A percentile compares a stretch with the other conserved stretches of the same genome.
These are phyloP conservation scores for Potamarius usumacintae DNA, from an alignment of 2,113 vertebrate genomes.

Conservation along the genomic window DNA sequence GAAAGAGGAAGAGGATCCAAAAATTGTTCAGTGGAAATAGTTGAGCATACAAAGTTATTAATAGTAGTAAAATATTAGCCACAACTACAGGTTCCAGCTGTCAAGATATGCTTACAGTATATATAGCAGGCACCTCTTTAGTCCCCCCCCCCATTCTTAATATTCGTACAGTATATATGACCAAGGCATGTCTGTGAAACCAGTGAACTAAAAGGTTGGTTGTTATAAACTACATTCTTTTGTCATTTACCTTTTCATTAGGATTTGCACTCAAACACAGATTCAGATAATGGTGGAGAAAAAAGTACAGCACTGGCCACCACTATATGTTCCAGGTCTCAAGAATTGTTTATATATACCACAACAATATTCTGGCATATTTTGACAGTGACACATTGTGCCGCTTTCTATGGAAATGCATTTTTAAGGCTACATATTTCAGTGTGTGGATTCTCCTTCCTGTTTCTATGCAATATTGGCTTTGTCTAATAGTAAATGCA, in stretches of 20 bases:
- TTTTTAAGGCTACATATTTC: neutral
- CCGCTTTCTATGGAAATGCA: neutral
- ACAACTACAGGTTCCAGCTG: neutral
- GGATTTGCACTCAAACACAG: neutral
- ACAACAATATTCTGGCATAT: slow-evolving; percentile 4
- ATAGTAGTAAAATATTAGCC: slow-evolving; percentile 11
- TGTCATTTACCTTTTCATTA: neutral
- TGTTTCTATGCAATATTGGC: neutral
- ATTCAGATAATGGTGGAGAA: neutral
- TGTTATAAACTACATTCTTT: neutral
- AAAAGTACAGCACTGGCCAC: neutral
- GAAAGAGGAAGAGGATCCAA: neutral
- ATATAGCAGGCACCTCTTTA: neutral
- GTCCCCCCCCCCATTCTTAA: neutral
- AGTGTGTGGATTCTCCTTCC: neutral
- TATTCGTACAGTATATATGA: neutral
- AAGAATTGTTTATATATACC: neutral
- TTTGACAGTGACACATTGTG: neutral
- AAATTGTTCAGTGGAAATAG: neutral
- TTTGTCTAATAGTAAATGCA: neutral
- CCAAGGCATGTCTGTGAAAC: neutral
- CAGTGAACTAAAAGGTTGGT: neutral
- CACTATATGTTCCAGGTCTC: slow-evolving; percentile 6
- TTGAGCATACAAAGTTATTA: slow-evolving; percentile 6
- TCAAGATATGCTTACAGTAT: neutral